Conservation (phyloP, 2,113 vertebrate genomes). For the Pelvicachromis taeniatus region DNA sequence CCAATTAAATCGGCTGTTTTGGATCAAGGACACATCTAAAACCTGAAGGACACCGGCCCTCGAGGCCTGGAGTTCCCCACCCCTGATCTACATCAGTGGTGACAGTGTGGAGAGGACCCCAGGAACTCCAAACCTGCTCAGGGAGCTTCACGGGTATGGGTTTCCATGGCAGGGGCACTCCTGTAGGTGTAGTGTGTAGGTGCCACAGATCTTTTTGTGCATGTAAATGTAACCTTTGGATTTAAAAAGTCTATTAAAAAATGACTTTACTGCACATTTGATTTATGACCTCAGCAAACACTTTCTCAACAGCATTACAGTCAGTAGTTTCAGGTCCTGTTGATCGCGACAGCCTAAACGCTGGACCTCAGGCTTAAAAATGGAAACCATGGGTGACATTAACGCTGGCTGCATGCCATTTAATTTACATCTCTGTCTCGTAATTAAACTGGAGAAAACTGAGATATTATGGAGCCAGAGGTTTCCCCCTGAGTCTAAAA, state of each 20-base stretch:
- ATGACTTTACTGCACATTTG: neutral
- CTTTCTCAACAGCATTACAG: neutral
- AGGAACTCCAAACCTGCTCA: neutral
- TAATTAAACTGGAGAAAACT: neutral
- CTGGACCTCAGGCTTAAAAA: neutral
- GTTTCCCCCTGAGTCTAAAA: neutral
- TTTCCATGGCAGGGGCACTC: accelerated
- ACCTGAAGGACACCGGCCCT: neutral
- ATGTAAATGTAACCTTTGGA: neutral
- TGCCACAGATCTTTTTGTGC: neutral
- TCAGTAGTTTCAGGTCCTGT: neutral
- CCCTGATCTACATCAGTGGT: neutral
- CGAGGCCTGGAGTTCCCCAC: neutral
- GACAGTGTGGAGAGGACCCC: neutral
- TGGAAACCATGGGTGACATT: accelerated
- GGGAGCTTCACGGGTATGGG: accelerated
- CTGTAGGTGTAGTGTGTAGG: neutral
- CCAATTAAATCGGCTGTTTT: accelerated
- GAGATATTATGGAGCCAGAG: neutral
- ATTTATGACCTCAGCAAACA: neutral
- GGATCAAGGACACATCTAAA: accelerated
- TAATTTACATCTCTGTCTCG: neutral
- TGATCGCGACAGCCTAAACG: neutral
- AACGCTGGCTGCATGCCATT: neutral
- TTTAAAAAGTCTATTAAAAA: neutral